Evolutionary conservation across 1,140 invertebrate genomes (phyloP), one percentile per base, ranked within the genome.

Genomic region (Pomacea maculata): DNA sequence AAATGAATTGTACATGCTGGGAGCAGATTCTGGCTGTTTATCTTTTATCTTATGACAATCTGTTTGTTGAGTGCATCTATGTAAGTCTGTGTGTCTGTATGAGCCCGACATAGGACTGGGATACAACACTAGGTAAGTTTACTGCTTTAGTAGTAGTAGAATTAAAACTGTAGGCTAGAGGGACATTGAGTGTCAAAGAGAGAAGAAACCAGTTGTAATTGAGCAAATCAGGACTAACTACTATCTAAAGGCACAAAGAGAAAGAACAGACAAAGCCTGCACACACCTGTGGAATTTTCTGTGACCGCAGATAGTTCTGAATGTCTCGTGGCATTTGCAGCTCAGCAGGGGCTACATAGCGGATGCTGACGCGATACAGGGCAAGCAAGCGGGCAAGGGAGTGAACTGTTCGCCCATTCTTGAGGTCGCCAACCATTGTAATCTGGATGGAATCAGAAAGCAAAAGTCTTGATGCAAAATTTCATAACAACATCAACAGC

Each of bases 371-470:
- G 34, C 84, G 82, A 80, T 92, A 92, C 70, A 88, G 79, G 0
- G 89, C 91, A 68, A 92, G 85, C 21, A 92, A 85, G 29, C 92
- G 94, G 11, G 98, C 98, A 71, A 99, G 92, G 0, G 98, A 99
- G 92, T 99, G 99, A 0, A 99, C 98, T 5, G 99, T 99, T 71
- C 99, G 94, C 10, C 98, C 98, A 92, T 99, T 96, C 89, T 98
- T 99, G 83, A 99, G 92, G 92, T 99, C 99, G 14, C 99, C 99
- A 73, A 99, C 93, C 90, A 94, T 90, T 17, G 94, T 93, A 25
- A 94, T 93, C 91, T 93, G 81, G 11, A 45, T 17, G 54, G 8
- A 61, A 61, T 14, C 34, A 2, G 34, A 45, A 45, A 45, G 34
- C 34, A 45, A 45, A 45, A 45, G 34, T 45, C 34, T 45, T 45